Evolutionary conservation across 2,797 vertebrate genomes (phyloP), one percentile per base, ranked within the genome.

Genomic region (Falco peregrinus): DNA sequence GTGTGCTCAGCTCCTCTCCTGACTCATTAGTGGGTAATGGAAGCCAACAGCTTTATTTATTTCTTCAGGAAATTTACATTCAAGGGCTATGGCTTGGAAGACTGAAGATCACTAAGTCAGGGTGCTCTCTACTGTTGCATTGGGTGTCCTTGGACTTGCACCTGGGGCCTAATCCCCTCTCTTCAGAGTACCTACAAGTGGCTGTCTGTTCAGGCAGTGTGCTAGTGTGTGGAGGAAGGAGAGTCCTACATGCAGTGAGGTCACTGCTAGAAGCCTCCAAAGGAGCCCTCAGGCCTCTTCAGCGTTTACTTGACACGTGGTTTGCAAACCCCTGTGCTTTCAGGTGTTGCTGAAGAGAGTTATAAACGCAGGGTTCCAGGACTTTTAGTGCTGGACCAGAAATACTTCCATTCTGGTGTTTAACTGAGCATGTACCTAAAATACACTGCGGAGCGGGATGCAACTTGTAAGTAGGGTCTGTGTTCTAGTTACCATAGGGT

Each of bases 401-500:
- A 59, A 43, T 41, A 17, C 18, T 67, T 61, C 48, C 33, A 13
- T 26, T 24, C 76, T n/a, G 17, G 35, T 47, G 10, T 64, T 31
- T 25, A 31, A 6, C 20, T 13, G n/a, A 39, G 6, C 18, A 2
- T 2, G 12, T 35, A 15, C 15, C 69, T 50, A 53, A 83, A 25
- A 35, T 13, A 74, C 28, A 2, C 26, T 5, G 54, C 6, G 57
- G 69, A 65, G 51, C 6, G 71, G 64, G 25, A 56, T 16, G 19
- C 17, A 6, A 16, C 3, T 2, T 3, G 16, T 33, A 75, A 11
- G 21, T 8, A 7, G 45, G 54, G 14, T 5, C 43, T 61, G 21
- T 8, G 60, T 3, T 19, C 53, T 17, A 0, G 6, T n/a, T 3
- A 3, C 43, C n/a, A 1, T 1, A 2, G 12, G 39, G 13, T 17